A percentile compares a stretch with the other conserved stretches of the same genome.
Conservation (phyloP, 1,140 invertebrate genomes). For the Drosophila truncata region DNA sequence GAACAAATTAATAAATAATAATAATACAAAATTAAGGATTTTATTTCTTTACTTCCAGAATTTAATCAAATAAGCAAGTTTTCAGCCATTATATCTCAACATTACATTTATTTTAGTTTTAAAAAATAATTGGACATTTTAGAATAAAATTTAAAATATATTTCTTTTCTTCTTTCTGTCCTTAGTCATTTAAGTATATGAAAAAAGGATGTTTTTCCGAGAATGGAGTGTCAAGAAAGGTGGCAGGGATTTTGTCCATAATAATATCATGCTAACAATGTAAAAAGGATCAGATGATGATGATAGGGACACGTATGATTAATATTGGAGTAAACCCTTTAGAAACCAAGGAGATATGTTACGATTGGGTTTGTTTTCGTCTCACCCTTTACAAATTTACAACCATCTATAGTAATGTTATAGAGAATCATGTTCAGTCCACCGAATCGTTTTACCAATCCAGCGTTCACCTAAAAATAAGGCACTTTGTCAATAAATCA, state of each 20-base stretch:
- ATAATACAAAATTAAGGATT: too few species aligned
- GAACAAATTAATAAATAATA: background rate
- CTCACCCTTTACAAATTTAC: background rate
- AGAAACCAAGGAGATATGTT: background rate
- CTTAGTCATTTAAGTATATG: background rate
- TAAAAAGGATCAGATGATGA: background rate
- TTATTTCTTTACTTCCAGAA: too few species aligned
- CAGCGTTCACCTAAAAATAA: background rate
- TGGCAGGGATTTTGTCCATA: slow-evolving; percentile 1
- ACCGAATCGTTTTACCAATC: background rate
- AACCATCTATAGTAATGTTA: background rate
- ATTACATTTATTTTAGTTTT: background rate
- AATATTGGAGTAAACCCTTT: background rate
- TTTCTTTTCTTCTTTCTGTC: background rate
- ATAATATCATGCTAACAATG: slow-evolving; percentile 1
- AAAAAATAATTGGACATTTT: too few species aligned
- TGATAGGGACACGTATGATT: slow-evolving; percentile 2
- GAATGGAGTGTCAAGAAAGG: background rate
- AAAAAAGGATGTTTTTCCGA: background rate
- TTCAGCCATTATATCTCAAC: too few species aligned
- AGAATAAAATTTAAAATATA: background rate
- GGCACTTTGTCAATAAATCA: background rate
- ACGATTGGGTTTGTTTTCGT: background rate
- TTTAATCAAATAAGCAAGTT: too few species aligned
- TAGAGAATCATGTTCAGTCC: background rate